These are phyloP conservation scores for Agriopis aurantiaria DNA, from an alignment of 2,888 invertebrate genomes.

Conservation along the genomic window DNA sequence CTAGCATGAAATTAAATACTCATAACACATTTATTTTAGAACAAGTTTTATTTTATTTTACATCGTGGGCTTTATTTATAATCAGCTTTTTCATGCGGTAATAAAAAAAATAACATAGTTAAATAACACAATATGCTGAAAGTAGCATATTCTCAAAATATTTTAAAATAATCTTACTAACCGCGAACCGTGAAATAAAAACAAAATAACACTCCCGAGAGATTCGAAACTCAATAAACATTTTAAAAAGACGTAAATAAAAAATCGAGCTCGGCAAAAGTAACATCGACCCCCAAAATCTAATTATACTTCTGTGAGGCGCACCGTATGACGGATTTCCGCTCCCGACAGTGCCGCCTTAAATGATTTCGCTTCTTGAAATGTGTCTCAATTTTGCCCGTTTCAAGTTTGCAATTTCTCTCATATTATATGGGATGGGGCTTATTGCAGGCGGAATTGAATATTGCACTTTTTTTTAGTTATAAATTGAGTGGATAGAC, in stretches of 20 bases:
- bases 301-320: conserved; percentile 59
- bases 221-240: conserved; percentile 42
- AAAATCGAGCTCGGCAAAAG: conserved; percentile 46
- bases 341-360: conserved; percentile 57
- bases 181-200: conserved; percentile 34
- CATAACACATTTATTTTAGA: too few relatives aligned
- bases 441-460: conserved; percentile 37
- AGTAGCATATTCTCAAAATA: background rate
- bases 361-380: conserved; percentile 71
- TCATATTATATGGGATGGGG: conserved; percentile 57
- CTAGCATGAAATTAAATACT: too few relatives aligned
- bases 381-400: conserved; percentile 71
- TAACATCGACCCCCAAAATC: conserved; percentile 54
- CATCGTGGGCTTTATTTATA: too few relatives aligned
- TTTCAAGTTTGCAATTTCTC: conserved; percentile 68
- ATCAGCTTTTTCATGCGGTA: too few relatives aligned
- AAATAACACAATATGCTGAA: background rate
- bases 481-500: conserved; percentile 23
- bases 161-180: conserved; percentile 1
- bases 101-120: too few relatives aligned
- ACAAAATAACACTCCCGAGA: conserved; percentile 25
- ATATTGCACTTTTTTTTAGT: conserved; percentile 39
- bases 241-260: conserved; percentile 42
- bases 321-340: conserved; percentile 69
- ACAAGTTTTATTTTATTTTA: too few relatives aligned